Conservation (phyloP, 2,113 vertebrate genomes). For the Neomonachus schauinslandi region DNA sequence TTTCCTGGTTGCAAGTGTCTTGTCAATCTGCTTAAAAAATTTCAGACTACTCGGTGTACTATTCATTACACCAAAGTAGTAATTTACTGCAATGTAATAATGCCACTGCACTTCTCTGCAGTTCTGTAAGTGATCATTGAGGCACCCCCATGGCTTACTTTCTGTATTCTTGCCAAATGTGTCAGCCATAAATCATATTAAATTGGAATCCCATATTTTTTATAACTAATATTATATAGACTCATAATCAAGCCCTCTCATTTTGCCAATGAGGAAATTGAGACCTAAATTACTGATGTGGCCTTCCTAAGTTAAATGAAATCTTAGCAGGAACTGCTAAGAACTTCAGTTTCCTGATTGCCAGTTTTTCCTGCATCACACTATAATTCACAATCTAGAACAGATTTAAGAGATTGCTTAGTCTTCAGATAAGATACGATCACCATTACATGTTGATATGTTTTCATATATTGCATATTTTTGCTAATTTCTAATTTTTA, state of each 20-base stretch:
- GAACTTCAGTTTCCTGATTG: not conserved
- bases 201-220: slow-evolving; percentile 34
- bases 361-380: not conserved
- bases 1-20: slow-evolving; percentile 41
- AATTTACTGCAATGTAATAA: slow-evolving; percentile 14
- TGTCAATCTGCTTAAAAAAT: slow-evolving; percentile 31
- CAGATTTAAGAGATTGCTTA: not conserved
- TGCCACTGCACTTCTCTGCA: not conserved
- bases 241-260: slow-evolving; percentile 18
- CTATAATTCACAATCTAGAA: not conserved
- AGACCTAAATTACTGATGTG: not conserved
- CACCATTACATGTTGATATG: not conserved
- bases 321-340: not conserved
- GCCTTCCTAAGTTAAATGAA: not conserved
- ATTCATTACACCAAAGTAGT: slow-evolving; percentile 45
- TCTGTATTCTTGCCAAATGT: not conserved
- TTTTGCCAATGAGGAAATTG: slow-evolving; percentile 25
- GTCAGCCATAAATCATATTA: not conserved
- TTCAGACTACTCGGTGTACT: slow-evolving; percentile 1
- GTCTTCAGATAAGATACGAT: not conserved
- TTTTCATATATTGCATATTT: not conserved
- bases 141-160: not conserved
- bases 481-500: slow-evolving; percentile 27
- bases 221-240: not conserved
- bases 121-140: not conserved